These are phyloP conservation scores for Conopomorpha cramerella DNA, from an alignment of 1,140 invertebrate genomes.

Conservation along the genomic window DNA sequence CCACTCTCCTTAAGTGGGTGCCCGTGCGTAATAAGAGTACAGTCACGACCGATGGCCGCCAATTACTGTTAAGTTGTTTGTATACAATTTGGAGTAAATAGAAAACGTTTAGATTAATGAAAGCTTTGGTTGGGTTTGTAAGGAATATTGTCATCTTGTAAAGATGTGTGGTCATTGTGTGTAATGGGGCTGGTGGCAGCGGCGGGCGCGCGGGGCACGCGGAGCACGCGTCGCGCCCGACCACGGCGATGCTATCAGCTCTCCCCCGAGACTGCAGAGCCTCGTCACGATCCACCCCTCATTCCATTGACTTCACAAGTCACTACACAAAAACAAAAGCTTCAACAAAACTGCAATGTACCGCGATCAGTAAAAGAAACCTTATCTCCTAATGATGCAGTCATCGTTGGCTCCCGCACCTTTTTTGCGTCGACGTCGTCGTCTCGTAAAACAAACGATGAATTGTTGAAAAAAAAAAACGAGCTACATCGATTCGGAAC, in stretches of 20 bases:
- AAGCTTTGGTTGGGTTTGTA: slow-evolving; percentile 30
- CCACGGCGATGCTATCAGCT: too few species aligned
- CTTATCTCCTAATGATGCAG: slow-evolving; percentile 16
- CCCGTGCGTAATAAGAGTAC: too few species aligned
- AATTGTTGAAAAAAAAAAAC: slow-evolving; percentile 30
- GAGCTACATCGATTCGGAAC: slow-evolving; percentile 40
- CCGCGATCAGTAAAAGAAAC: slow-evolving; percentile 5
- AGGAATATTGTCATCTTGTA: slow-evolving; percentile 27
- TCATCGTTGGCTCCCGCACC: slow-evolving; percentile 36
- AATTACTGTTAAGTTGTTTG: slow-evolving; percentile 33
- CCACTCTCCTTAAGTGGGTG: too few species aligned
- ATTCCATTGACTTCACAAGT: slow-evolving; percentile 22
- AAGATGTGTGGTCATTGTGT: slow-evolving; percentile 48
- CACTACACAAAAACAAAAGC: slow-evolving; percentile 5
- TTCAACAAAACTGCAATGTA: slow-evolving; percentile 28
- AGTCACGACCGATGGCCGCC: too few species aligned
- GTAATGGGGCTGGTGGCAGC: slow-evolving; percentile 46
- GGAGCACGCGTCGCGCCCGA: slow-evolving; percentile 46
- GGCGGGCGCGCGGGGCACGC: too few species aligned
- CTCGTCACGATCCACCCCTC: too few species aligned
- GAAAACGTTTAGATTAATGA: slow-evolving; percentile 48
- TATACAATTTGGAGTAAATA: slow-evolving; percentile 31
- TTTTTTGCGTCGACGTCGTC: slow-evolving; percentile 13
- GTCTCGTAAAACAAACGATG: slow-evolving; percentile 45
- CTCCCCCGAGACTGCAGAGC: too few species aligned